These are phyloP conservation scores for Pseudoatta argentina DNA, from an alignment of 1,140 invertebrate species.

Conservation along the genomic window DNA sequence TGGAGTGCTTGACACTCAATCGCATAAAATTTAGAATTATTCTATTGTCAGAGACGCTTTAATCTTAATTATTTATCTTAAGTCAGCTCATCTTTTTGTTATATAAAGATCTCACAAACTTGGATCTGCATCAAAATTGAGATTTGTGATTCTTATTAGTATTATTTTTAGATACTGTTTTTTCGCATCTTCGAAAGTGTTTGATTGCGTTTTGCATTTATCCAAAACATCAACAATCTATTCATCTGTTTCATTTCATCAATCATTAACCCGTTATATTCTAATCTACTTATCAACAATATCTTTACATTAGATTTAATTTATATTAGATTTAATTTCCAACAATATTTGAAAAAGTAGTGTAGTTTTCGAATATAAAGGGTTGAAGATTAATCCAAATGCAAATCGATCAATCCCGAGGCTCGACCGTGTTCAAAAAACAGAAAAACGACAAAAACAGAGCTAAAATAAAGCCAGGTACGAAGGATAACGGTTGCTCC, in stretches of 20 bases:
- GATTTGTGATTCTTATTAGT: not conserved
- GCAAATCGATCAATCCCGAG: slow-evolving; percentile 43
- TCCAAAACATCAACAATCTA: slow-evolving; percentile 19
- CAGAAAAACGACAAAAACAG: slow-evolving; percentile 78
- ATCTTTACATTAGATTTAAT: not conserved
- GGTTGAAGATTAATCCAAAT: slow-evolving; percentile 15
- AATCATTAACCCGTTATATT: slow-evolving; percentile 21
- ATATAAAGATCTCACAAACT: not conserved
- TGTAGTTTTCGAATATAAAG: slow-evolving; percentile 1
- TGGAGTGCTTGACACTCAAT: not conserved
- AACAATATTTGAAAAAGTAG: not conserved
- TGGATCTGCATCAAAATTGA: not conserved
- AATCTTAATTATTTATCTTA: not conserved
- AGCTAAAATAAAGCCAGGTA: slow-evolving; percentile 82
- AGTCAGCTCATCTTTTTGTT: not conserved
- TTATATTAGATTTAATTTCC: not conserved
- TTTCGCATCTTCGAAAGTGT: not conserved
- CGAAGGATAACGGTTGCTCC: slow-evolving; percentile 76
- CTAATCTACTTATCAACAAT: not conserved
- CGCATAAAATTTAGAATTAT: not conserved
- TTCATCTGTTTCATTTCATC: not conserved
- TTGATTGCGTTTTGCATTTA: not conserved
- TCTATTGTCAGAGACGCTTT: not conserved
- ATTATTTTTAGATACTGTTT: not conserved
- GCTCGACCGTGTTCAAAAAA: slow-evolving; percentile 68